These are phyloP conservation scores for Mugil cephalus DNA, from an alignment of 2,113 vertebrate genomes.

Conservation along the genomic window DNA sequence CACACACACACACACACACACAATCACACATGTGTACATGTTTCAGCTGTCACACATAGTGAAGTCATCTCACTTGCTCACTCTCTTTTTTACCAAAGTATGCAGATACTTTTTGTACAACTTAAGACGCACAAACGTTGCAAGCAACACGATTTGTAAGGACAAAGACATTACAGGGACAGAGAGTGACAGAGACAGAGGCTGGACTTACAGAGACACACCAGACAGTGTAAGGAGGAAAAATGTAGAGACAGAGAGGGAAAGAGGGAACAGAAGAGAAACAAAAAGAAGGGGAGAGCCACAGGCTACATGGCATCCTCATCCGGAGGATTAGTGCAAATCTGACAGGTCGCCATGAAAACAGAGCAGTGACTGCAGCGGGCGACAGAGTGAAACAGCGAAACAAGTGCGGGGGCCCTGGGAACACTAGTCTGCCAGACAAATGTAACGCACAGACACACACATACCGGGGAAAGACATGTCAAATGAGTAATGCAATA, in stretches of 20 bases:
- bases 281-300: slow-evolving; percentile 12
- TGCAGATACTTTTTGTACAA: too few relatives aligned
- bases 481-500: slow-evolving; percentile 4
- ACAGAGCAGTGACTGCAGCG: slow-evolving; percentile 30
- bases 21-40: background rate
- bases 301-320: slow-evolving; percentile 41
- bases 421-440: background rate
- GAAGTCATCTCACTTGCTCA: too few relatives aligned
- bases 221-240: too few relatives aligned
- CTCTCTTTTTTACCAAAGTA: too few relatives aligned
- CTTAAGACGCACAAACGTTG: too few relatives aligned
- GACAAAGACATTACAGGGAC: slow-evolving; percentile 58
- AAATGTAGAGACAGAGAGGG: slow-evolving; percentile 25
- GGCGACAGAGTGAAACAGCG: slow-evolving; percentile 22
- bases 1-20: accelerated
- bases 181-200: slow-evolving; percentile 18
- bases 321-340: slow-evolving; percentile 56
- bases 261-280: background rate
- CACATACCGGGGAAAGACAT: slow-evolving; percentile 22
- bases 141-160: slow-evolving; percentile 50
- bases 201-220: background rate
- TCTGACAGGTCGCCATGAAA: slow-evolving; percentile 60
- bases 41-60: too few relatives aligned
- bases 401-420: background rate
- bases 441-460: background rate